Evolutionary conservation across 1,140 invertebrate genomes (phyloP).

Genomic region (Aphelinus certus): DNA sequence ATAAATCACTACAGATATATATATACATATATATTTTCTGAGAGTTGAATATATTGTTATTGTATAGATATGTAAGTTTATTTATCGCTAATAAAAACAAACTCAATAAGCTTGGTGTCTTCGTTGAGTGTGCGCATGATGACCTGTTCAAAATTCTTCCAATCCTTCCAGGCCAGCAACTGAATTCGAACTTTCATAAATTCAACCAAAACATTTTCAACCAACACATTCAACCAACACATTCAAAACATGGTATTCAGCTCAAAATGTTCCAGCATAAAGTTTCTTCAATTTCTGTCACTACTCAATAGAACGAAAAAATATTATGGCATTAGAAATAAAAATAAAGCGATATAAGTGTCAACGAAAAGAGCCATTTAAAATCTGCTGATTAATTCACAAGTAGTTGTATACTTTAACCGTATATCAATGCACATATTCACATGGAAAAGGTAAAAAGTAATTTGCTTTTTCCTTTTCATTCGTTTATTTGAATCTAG

Average conservation of each 20-base stretch:
- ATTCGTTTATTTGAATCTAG: constrained; percentile 22
- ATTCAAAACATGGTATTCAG: no score
- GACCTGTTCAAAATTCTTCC: no score
- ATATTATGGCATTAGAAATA: background rate
- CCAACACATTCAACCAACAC: no score
- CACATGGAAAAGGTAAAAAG: constrained; percentile 17
- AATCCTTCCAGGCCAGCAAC: no score
- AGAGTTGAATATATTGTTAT: constrained; percentile 64
- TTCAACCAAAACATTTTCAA: no score
- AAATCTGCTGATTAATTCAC: background rate
- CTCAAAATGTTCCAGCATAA: no score
- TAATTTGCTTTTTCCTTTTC: background rate
- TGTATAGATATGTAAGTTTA: constrained; percentile 68
- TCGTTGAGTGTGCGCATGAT: no score
- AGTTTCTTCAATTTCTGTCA: no score
- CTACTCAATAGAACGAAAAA: background rate
- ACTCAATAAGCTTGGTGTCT: constrained; percentile 51
- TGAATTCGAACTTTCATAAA: no score
- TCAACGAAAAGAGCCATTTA: no score
- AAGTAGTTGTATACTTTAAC: no score
- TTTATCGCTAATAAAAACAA: constrained; percentile 67
- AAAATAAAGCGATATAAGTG: no score
- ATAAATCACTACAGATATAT: constrained; percentile 49
- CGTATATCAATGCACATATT: constrained; percentile 31
- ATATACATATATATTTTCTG: constrained; percentile 62